Conservation (phyloP, 1,140 invertebrate genomes). For the Nephotettix cincticeps region DNA sequence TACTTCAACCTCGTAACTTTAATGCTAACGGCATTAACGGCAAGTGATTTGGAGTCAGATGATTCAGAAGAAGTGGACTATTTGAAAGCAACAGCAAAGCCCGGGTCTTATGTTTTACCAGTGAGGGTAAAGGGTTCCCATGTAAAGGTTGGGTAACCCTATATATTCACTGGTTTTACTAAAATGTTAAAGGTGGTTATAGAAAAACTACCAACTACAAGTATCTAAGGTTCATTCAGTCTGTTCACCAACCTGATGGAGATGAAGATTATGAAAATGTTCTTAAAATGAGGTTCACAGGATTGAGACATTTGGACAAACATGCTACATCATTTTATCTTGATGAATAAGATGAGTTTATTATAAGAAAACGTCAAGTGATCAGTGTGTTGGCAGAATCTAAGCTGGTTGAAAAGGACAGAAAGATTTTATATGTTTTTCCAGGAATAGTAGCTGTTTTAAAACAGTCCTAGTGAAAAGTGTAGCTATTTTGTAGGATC, state of each 20-base stretch:
- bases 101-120: background rate
- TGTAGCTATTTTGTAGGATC: no score
- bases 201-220: constrained; percentile 4
- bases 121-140: no score
- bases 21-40: no score
- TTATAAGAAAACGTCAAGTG: background rate
- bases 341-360: constrained; percentile 10
- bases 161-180: no score
- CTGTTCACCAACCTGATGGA: background rate
- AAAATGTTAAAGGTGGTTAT: background rate
- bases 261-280: background rate
- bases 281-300: background rate
- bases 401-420: constrained; percentile 1
- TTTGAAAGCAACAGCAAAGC: background rate
- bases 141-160: no score
- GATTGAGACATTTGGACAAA: background rate
- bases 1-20: no score
- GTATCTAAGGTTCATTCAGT: background rate
- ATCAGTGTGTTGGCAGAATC: background rate
- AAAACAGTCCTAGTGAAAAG: background rate
- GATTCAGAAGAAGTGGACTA: no score
- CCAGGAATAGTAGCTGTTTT: background rate
- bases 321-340: constrained; percentile 8
- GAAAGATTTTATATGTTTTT: background rate
- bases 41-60: no score